Percentiles rank a stretch among this genome's conserved stretches.
phyloP scores from a whole-genome alignment of 2,888 invertebrate genomes.

The Dicyrtomina minuta region DNA sequence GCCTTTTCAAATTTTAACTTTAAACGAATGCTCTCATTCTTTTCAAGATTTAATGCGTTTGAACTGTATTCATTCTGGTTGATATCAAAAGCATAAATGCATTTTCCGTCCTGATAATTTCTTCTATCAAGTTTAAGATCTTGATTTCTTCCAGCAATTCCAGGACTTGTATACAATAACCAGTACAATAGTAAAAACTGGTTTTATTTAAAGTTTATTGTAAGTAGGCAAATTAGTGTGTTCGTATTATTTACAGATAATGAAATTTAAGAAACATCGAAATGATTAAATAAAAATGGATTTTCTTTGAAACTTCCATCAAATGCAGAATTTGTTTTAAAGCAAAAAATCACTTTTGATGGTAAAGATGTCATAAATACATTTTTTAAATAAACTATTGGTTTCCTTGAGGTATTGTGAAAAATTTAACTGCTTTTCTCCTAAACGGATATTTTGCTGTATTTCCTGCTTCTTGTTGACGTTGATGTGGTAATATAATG shows the following conservation, averaged over 20 bases:
- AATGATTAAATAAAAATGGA: no score
- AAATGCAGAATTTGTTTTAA: slow-evolving; percentile 37
- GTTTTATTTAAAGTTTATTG: neutral
- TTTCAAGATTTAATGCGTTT: slow-evolving; percentile 2
- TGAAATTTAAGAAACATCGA: no score
- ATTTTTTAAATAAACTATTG: slow-evolving; percentile 54
- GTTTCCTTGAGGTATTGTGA: slow-evolving; percentile 46
- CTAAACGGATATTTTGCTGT: slow-evolving; percentile 22
- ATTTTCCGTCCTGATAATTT: no score
- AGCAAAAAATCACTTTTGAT: slow-evolving; percentile 53
- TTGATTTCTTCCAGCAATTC: no score
- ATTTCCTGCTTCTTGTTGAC: slow-evolving; percentile 30
- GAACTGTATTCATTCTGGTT: slow-evolving; percentile 9
- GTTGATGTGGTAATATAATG: slow-evolving; percentile 45
- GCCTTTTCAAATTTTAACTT: slow-evolving; percentile 22
- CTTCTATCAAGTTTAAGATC: neutral
- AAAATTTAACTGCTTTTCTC: slow-evolving; percentile 33
- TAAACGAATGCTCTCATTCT: slow-evolving; percentile 16
- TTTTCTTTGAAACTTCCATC: no score
- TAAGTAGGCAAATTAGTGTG: neutral
- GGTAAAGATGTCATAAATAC: slow-evolving; percentile 54
- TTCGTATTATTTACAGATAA: no score
- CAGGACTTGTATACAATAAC: neutral
- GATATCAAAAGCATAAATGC: neutral
- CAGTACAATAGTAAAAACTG: neutral